phyloP scores from a whole-genome alignment of 2,888 invertebrate genomes.

The Hypolimnas misippus region DNA sequence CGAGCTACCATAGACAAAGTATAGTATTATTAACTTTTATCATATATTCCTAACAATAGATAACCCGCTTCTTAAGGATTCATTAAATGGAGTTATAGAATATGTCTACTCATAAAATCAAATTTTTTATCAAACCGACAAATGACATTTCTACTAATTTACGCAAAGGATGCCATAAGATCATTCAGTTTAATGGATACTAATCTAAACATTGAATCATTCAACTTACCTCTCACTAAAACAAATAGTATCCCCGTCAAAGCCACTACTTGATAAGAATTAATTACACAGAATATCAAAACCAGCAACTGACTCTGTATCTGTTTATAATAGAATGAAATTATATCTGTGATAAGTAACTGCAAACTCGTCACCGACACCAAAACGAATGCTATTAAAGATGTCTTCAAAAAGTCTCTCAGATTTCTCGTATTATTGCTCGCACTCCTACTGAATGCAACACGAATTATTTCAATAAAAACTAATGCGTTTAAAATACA shows the following conservation, averaged over 20 bases:
- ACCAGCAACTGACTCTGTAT: conserved; percentile 33
- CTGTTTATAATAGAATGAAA: conserved; percentile 42
- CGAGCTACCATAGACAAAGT: too few relatives aligned
- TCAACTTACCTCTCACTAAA: conserved; percentile 37
- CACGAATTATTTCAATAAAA: conserved; percentile 58
- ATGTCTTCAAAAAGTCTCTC: conserved; percentile 47
- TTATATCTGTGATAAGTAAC: conserved; percentile 57
- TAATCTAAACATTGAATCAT: conserved; percentile 31
- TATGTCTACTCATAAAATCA: too few relatives aligned
- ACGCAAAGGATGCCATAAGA: conserved; percentile 4
- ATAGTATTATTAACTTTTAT: too few relatives aligned
- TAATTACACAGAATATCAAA: conserved; percentile 51
- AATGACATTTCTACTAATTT: neutral
- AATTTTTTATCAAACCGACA: too few relatives aligned
- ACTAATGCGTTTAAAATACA: conserved; percentile 55
- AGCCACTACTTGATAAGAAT: conserved; percentile 53
- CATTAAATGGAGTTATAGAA: too few relatives aligned
- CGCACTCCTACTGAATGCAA: conserved; percentile 46
- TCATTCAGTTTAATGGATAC: conserved; percentile 36
- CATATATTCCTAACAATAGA: too few relatives aligned
- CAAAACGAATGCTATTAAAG: conserved; percentile 55
- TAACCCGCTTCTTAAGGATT: too few relatives aligned
- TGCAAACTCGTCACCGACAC: conserved; percentile 62
- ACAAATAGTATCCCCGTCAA: conserved; percentile 51
- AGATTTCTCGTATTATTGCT: conserved; percentile 43